Conservation (phyloP, 2,797 vertebrate species). For the Gymnoscopelus microlampas region DNA sequence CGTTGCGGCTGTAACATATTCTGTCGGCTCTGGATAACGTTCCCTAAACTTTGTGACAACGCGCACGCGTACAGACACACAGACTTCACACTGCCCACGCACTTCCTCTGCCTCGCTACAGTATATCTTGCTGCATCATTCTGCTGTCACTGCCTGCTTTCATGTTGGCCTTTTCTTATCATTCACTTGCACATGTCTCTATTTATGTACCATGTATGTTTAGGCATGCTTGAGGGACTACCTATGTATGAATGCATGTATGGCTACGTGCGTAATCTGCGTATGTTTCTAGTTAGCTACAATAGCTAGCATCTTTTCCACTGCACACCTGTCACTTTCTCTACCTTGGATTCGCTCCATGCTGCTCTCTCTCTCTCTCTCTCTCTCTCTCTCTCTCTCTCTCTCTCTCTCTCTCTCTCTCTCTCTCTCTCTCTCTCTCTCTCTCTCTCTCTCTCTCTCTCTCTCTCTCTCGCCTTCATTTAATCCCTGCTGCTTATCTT, state of each 20-base stretch:
- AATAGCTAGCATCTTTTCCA: too few species aligned
- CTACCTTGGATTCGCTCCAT: not conserved
- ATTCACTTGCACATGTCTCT: not conserved
- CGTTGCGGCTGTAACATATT: slow-evolving; percentile 34
- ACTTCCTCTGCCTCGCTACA: slow-evolving; percentile 47
- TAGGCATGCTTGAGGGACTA: too few species aligned
- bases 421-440: not conserved
- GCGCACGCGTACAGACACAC: slow-evolving; percentile 4
- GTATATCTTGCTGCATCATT: slow-evolving; percentile 53
- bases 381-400: not conserved
- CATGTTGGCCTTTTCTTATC: slow-evolving; percentile 1
- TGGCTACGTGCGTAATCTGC: not conserved
- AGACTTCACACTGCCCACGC: slow-evolving; percentile 59
- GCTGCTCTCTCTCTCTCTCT: not conserved
- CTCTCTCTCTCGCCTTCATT: not conserved
- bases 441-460: not conserved
- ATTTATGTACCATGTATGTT: not conserved
- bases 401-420: not conserved
- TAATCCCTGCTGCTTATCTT: too few species aligned
- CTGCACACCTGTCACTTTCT: too few species aligned
- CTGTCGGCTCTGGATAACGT: slow-evolving; percentile 58
- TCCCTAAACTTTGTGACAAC: slow-evolving; percentile 61
- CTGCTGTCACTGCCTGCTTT: slow-evolving; percentile 28
- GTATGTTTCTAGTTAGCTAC: not conserved
- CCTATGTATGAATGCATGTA: not conserved